Percentiles rank a stretch among this genome's conserved stretches.
Evolutionary conservation across 2,888 invertebrate genomes (phyloP).

Genomic region (Tinea pellionella): DNA sequence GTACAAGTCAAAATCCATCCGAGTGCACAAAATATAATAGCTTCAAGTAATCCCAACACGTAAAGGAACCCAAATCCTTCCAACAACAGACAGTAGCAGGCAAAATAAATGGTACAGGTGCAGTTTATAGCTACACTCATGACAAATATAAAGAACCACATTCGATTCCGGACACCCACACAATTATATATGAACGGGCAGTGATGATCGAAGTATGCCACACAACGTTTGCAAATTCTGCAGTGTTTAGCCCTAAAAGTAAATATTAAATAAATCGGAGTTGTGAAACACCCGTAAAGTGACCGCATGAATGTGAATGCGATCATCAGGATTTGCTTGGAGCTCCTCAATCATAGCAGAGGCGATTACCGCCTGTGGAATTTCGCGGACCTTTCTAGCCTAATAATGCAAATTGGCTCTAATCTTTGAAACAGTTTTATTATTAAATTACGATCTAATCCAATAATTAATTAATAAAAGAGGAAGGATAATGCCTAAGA

Average conservation of each 20-base stretch:
- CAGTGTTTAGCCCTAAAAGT: slow-evolving; percentile 83
- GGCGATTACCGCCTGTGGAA: too few species aligned
- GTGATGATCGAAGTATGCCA: slow-evolving; percentile 93
- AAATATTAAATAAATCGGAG: too few species aligned
- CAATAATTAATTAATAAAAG: too few species aligned
- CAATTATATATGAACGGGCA: slow-evolving; percentile 97
- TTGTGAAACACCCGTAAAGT: too few species aligned
- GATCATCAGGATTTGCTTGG: too few species aligned
- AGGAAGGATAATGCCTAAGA: too few species aligned
- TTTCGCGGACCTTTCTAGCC: too few species aligned
- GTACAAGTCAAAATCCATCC: slow-evolving; percentile 91
- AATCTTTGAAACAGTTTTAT: too few species aligned
- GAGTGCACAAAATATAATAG: slow-evolving; percentile 85
- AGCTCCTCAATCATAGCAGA: too few species aligned
- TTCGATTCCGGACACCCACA: slow-evolving; percentile 89
- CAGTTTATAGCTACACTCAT: slow-evolving; percentile 90
- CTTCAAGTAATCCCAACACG: slow-evolving; percentile 83
- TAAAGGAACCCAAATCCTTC: slow-evolving; percentile 89
- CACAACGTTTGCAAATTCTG: slow-evolving; percentile 89
- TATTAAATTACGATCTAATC: too few species aligned
- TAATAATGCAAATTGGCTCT: too few species aligned
- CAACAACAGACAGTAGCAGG: slow-evolving; percentile 84
- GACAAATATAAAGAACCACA: slow-evolving; percentile 93
- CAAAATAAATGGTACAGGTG: slow-evolving; percentile 88
- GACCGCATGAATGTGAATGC: too few species aligned